Evolutionary conservation across 2,113 vertebrate genomes (phyloP), one percentile per base, ranked within the genome.

Genomic region (Salvator merianae): DNA sequence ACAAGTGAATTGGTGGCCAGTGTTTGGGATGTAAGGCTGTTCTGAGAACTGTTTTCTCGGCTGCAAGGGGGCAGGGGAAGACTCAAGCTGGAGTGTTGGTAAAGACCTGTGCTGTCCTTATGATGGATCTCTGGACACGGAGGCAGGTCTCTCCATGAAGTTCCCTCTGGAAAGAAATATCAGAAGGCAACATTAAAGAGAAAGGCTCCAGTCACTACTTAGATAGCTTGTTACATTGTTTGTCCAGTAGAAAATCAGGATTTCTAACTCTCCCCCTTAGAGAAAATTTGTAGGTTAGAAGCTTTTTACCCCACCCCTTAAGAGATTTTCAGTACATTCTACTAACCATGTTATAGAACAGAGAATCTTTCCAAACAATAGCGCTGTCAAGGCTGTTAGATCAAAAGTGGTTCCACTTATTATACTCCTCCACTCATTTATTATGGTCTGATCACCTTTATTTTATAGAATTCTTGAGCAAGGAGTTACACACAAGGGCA

Each of bases 1-100:
- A 91, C 90, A 80, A 90, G 65, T 71, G 88, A 86, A 24, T 92
- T 88, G 76, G 91, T 88, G 63, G 88, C 88, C 89, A 91, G 88
- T 75, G 93, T 86, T 89, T 91, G 90, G 86, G 91, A 79, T 77
- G 34, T 91, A 86, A 82, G 91, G 81, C 77, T 90, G 88, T 72
- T 87, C 78, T 92, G 91, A 28, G 70, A 89, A 59, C 91, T 93
- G 81, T 30, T 88, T 73, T 89, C 93, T 38, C 88, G 90, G 81
- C 92, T 94, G 72, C 91, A 87, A 84, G 91, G 90, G 89, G 88
- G 76, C 88, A 95, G 90, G 79, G 94, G 93, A 81, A 95, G 93
- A 88, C 94, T 95, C 76, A 80, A 40, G 79, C 88, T 81, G 78
- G 92, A 92, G 53, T 87, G 87, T 55, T 92, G 89, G 74, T 91